These are phyloP conservation scores for Salvelinus sp. DNA, from an alignment of 2,113 vertebrate genomes.

Conservation along the genomic window DNA sequence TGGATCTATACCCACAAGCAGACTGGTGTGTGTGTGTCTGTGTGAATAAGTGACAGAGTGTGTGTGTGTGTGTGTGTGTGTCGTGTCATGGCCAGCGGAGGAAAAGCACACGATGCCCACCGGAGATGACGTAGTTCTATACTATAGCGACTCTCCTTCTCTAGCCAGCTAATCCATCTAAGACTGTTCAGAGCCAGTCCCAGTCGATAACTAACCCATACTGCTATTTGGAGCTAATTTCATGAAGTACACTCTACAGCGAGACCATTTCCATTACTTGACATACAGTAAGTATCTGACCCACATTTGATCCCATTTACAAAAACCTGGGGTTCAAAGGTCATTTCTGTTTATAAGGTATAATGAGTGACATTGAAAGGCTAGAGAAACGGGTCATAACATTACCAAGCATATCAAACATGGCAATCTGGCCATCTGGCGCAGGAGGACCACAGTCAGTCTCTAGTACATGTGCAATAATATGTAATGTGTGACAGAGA, in stretches of 20 bases:
- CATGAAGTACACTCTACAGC: too few relatives aligned
- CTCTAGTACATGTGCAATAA: neutral
- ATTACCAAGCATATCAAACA: neutral
- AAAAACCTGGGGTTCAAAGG: too few relatives aligned
- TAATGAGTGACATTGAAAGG: neutral
- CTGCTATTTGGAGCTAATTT: too few relatives aligned
- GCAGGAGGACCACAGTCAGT: too few relatives aligned
- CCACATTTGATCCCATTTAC: too few relatives aligned
- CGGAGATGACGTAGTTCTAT: conserved; percentile 37
- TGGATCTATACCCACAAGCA: neutral
- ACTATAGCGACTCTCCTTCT: conserved; percentile 10
- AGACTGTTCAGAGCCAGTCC: neutral
- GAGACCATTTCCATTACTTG: too few relatives aligned
- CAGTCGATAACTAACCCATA: neutral
- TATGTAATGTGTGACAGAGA: too few relatives aligned
- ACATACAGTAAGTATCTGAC: too few relatives aligned
- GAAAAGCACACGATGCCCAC: conserved; percentile 52
- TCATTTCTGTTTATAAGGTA: too few relatives aligned
- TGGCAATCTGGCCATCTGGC: too few relatives aligned
- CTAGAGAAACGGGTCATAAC: neutral
- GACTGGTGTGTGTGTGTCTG: conserved; percentile 27
- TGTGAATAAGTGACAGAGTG: conserved; percentile 6
- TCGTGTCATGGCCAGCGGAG: conserved; percentile 22
- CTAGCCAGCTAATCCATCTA: conserved; percentile 30
- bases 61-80: conserved; percentile 3